Percentiles rank a stretch among this genome's conserved stretches.
These are phyloP conservation scores for Danio tinwini DNA, from an alignment of 2,797 vertebrate genomes.

Conservation along the genomic window DNA sequence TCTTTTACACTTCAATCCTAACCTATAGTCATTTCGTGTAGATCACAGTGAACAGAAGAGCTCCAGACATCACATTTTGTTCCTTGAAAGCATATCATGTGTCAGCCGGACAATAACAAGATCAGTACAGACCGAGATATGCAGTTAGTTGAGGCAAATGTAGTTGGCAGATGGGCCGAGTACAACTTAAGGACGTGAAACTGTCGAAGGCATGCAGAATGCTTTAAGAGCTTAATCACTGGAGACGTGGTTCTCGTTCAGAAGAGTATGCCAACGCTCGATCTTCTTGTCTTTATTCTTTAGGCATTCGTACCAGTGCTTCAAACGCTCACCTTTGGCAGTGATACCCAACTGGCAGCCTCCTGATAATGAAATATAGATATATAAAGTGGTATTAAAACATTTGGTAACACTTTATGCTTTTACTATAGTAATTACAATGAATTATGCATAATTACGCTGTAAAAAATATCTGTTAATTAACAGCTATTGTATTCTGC, in stretches of 20 bases:
- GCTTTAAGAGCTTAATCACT: constrained; percentile 82
- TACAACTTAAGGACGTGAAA: constrained; percentile 6
- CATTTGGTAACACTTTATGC: no score
- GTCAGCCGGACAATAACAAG: not conserved
- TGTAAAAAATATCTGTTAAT: no score
- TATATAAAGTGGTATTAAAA: not conserved
- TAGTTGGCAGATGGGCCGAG: constrained; percentile 53
- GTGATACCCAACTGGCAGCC: constrained; percentile 89
- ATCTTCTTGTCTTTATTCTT: constrained; percentile 99
- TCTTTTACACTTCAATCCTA: not conserved
- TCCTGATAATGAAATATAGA: constrained; percentile 9
- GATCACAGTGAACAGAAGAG: constrained; percentile 35
- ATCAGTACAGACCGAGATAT: not conserved
- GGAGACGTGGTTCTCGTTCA: constrained; percentile 87
- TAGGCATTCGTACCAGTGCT: constrained; percentile 97
- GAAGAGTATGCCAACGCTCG: constrained; percentile 95
- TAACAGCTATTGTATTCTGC: no score
- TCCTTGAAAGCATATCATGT: constrained; percentile 1
- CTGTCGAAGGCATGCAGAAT: constrained; percentile 66
- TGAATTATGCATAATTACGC: no score
- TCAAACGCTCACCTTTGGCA: constrained; percentile 94
- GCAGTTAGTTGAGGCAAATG: constrained; percentile 47
- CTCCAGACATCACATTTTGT: not conserved
- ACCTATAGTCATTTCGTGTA: not conserved
- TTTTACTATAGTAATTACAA: no score